A percentile compares a stretch with the other conserved stretches of the same genome.
Conservation (phyloP, 2,888 invertebrate species). For the Agriopis marginaria region DNA sequence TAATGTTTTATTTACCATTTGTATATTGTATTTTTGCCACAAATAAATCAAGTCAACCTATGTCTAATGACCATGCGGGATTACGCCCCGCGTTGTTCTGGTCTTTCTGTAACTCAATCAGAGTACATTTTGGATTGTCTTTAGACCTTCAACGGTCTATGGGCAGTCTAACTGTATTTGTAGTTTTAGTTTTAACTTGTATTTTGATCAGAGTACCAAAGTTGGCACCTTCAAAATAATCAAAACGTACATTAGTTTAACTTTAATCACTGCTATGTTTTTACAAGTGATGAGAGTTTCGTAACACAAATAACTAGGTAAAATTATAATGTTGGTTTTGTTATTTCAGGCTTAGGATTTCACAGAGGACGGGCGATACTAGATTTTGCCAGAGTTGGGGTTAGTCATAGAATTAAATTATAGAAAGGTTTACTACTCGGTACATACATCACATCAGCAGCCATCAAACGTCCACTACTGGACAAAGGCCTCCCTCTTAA, state of each 20-base stretch:
- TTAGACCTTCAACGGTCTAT: too few relatives aligned
- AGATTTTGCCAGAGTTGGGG: not conserved
- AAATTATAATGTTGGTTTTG: constrained; percentile 4
- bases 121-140: too few relatives aligned
- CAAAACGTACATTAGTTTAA: not conserved
- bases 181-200: too few relatives aligned
- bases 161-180: too few relatives aligned
- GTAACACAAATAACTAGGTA: not conserved
- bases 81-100: not conserved
- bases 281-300: constrained; percentile 7
- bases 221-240: not conserved
- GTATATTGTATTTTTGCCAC: too few relatives aligned
- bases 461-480: too few relatives aligned
- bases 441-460: too few relatives aligned
- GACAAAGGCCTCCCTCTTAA: too few relatives aligned
- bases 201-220: not conserved
- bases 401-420: not conserved
- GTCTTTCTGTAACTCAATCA: not conserved
- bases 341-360: constrained; percentile 2
- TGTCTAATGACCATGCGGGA: too few relatives aligned
- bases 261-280: not conserved
- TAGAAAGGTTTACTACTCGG: not conserved
- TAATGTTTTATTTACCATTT: too few relatives aligned
- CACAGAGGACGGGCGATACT: not conserved
- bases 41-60: too few relatives aligned